A percentile compares a stretch with the other conserved stretches of the same genome.
Evolutionary conservation across 2,113 vertebrate genomes (phyloP).

Genomic region (Sitta europaea): DNA sequence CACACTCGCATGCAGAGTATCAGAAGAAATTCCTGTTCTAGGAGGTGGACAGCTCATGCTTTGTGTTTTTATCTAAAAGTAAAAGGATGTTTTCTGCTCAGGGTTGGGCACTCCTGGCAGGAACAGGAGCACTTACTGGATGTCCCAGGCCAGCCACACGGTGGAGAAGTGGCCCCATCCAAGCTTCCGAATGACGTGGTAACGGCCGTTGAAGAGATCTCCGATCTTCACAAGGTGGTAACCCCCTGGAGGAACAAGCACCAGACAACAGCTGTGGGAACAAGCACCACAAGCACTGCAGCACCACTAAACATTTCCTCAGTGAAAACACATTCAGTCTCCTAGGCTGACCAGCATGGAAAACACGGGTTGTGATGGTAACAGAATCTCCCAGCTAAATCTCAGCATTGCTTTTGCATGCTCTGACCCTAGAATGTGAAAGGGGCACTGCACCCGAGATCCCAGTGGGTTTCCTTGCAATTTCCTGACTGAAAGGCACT

Average conservation of each 20-base stretch:
- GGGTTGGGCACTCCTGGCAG: neutral
- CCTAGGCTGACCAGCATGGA: neutral
- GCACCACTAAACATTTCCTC: neutral
- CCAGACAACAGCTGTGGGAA: neutral
- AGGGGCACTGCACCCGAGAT: neutral
- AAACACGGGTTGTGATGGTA: neutral
- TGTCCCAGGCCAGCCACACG: conserved; percentile 98
- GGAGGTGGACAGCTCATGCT: neutral
- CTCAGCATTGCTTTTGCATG: neutral
- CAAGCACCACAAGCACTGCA: neutral
- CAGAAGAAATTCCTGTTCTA: neutral
- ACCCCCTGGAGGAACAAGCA: conserved; percentile 76
- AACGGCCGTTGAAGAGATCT: conserved; percentile 90
- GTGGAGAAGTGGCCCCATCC: conserved; percentile 99
- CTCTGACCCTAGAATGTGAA: accelerated
- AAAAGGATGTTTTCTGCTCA: neutral
- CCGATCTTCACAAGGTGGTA: conserved; percentile 97
- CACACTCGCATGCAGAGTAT: neutral
- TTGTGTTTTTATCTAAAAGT: neutral
- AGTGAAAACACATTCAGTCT: neutral
- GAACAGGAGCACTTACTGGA: conserved; percentile 82
- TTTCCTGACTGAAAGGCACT: neutral
- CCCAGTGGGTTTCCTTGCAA: accelerated
- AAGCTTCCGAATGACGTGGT: conserved; percentile 95
- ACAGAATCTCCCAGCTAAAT: neutral